phyloP scores from a whole-genome alignment of 1,140 invertebrate genomes.

The Pantala flavescens region DNA sequence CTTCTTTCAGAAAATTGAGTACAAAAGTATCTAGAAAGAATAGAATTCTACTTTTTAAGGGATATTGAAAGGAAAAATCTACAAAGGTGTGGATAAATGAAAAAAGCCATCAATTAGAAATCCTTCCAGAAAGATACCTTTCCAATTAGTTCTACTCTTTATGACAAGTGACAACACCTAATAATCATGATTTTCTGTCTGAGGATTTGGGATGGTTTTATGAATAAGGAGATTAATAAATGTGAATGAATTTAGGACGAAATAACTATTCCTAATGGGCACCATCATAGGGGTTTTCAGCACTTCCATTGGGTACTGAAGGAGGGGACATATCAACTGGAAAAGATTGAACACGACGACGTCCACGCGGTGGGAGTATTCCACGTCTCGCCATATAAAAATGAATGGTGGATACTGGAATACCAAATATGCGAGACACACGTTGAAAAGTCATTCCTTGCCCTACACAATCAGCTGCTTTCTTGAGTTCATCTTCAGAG shows the following conservation, averaged over 20 bases:
- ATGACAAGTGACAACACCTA: neutral
- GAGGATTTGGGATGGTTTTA: neutral
- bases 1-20: neutral
- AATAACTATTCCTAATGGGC: neutral
- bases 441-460: slow-evolving; percentile 71
- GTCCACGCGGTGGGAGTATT: slow-evolving; percentile 59
- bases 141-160: neutral
- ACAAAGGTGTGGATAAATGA: neutral
- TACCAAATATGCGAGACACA: slow-evolving; percentile 70
- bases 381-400: slow-evolving; percentile 76
- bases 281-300: neutral
- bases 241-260: neutral
- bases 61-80: neutral
- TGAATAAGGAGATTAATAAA: neutral
- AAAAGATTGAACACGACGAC: slow-evolving; percentile 39
- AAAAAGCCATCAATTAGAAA: neutral
- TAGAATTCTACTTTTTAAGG: neutral
- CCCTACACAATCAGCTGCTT: slow-evolving; percentile 66
- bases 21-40: neutral
- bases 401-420: slow-evolving; percentile 70
- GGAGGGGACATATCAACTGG: neutral
- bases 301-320: neutral
- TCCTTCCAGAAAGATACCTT: neutral
- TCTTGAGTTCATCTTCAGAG: slow-evolving; percentile 59
- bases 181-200: neutral